Conservation (phyloP, 2,888 invertebrate genomes). For the Unio pictorum region DNA sequence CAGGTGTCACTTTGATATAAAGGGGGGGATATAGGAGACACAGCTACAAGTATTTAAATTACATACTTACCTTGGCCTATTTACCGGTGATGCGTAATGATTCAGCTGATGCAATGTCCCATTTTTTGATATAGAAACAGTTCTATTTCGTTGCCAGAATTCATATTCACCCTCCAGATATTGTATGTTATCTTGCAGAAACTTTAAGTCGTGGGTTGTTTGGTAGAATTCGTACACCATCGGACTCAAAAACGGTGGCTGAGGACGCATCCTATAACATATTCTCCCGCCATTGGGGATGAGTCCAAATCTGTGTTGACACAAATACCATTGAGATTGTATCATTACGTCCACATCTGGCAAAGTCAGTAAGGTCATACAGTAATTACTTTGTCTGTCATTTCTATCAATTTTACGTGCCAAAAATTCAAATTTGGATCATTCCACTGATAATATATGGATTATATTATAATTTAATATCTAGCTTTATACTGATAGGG, state of each 20-base stretch:
- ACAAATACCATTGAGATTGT: too few relatives aligned
- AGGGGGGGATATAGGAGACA: too few relatives aligned
- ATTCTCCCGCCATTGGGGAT: conserved; percentile 93
- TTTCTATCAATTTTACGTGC: too few relatives aligned
- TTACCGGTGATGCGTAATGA: conserved; percentile 82
- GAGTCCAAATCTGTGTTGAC: conserved; percentile 68
- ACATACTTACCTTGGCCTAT: conserved; percentile 79
- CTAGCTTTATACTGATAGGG: too few relatives aligned
- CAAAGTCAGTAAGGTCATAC: too few relatives aligned
- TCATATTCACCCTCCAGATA: conserved; percentile 73
- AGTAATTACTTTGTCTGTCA: too few relatives aligned
- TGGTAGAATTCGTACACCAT: conserved; percentile 87
- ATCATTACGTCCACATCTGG: too few relatives aligned
- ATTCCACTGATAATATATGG: too few relatives aligned
- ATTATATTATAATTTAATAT: too few relatives aligned
- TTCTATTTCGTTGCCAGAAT: conserved; percentile 85
- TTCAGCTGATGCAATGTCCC: conserved; percentile 79
- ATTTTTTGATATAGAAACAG: conserved; percentile 54
- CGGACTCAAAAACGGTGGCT: conserved; percentile 73
- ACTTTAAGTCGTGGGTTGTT: conserved; percentile 78
- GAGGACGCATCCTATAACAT: conserved; percentile 78
- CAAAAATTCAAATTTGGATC: too few relatives aligned
- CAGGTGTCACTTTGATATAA: too few relatives aligned
- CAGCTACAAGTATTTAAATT: too few relatives aligned
- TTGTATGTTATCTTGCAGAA: conserved; percentile 58